These are phyloP conservation scores for Tachina grossa DNA, from an alignment of 2,888 invertebrate genomes.

Conservation along the genomic window DNA sequence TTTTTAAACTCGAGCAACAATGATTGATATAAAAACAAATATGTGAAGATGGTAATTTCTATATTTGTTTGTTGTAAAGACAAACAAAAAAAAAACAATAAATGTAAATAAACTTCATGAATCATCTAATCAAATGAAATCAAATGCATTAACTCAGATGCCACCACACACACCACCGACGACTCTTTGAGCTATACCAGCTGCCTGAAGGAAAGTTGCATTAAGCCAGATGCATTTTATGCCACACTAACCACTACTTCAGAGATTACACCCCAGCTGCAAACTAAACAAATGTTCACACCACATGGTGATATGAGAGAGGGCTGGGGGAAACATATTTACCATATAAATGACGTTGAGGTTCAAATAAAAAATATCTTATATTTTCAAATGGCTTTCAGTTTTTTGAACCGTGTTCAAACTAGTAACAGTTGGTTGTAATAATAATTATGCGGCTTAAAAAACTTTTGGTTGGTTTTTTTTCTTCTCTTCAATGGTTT, in stretches of 20 bases:
- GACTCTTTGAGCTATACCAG: neutral
- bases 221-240: slow-evolving; percentile 11
- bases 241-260: slow-evolving; percentile 21
- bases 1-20: neutral
- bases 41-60: neutral
- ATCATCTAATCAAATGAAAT: slow-evolving; percentile 43
- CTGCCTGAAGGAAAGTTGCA: slow-evolving; percentile 35
- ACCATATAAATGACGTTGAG: slow-evolving; percentile 15
- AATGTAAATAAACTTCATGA: neutral
- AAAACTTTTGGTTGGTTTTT: neutral
- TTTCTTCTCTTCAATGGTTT: neutral
- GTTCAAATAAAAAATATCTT: slow-evolving; percentile 35
- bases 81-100: neutral
- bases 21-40: slow-evolving; percentile 15
- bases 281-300: neutral
- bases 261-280: slow-evolving; percentile 20
- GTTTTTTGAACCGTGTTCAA: neutral
- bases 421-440: slow-evolving; percentile 15
- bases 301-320: too few relatives aligned
- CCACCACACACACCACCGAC: neutral
- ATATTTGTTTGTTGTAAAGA: slow-evolving; percentile 13
- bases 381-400: neutral
- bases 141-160: slow-evolving; percentile 42
- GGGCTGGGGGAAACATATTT: too few relatives aligned
- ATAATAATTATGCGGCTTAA: slow-evolving; percentile 13